These are phyloP conservation scores for Zosterops japonicus DNA, from an alignment of 2,113 vertebrate species.

Conservation along the genomic window DNA sequence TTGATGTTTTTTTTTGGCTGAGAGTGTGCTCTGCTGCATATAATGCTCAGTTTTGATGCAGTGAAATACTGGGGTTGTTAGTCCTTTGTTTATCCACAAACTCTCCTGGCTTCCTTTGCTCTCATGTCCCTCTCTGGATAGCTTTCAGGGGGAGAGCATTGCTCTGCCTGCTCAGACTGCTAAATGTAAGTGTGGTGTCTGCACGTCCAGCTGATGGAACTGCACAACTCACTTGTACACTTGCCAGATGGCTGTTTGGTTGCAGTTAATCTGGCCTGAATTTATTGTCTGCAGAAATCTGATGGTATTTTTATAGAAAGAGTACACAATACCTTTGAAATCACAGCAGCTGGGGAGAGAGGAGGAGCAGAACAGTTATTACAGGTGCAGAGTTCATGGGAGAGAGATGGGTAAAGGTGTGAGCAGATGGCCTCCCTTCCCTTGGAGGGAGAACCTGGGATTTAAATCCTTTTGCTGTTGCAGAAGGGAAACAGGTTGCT, in stretches of 20 bases:
- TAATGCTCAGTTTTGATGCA: not conserved
- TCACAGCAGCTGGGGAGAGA: not conserved
- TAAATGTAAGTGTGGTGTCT: not conserved
- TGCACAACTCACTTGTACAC: not conserved
- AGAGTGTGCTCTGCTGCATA: not conserved
- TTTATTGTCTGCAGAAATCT: not conserved
- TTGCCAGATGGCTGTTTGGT: conserved; percentile 21
- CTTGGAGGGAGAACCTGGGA: not conserved
- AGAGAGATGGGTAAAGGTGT: not conserved
- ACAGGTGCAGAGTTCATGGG: not conserved
- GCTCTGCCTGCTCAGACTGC: not conserved
- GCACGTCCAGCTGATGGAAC: not conserved
- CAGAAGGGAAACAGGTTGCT: not conserved
- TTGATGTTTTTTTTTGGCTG: not conserved
- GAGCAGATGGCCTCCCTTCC: not conserved
- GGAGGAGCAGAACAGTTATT: not conserved
- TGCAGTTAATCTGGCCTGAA: not conserved
- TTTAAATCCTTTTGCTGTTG: not conserved
- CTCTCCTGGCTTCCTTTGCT: not conserved
- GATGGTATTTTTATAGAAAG: not conserved
- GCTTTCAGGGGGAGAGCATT: not conserved
- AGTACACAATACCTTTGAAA: not conserved
- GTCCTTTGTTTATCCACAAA: not conserved
- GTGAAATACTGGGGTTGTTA: not conserved
- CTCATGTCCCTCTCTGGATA: not conserved